Evolutionary conservation across 2,888 invertebrate species (phyloP).

Genomic region (Eupeodes latifasciatus): DNA sequence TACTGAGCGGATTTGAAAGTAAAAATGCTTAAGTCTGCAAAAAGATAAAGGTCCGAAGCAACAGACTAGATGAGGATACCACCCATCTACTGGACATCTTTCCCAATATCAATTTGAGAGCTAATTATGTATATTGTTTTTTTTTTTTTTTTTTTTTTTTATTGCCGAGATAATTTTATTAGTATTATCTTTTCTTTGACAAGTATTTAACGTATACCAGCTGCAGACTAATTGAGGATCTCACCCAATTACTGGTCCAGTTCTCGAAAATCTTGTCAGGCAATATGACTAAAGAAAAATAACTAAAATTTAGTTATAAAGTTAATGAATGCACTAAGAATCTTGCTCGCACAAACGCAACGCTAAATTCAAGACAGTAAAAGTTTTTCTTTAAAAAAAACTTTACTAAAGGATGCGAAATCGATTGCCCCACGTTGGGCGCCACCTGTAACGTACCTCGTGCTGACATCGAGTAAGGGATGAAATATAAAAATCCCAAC

Average conservation of each 20-base stretch:
- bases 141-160: too few relatives aligned
- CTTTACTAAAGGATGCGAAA: too few relatives aligned
- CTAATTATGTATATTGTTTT: too few relatives aligned
- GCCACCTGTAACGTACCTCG: too few relatives aligned
- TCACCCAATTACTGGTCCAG: constrained; percentile 6
- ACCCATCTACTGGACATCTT: constrained; percentile 4
- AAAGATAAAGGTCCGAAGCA: neutral
- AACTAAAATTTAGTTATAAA: neutral
- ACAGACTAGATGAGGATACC: neutral
- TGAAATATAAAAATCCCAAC: too few relatives aligned
- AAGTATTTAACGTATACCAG: constrained; percentile 6
- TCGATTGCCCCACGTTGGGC: too few relatives aligned
- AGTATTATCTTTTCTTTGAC: neutral
- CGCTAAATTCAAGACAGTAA: too few relatives aligned
- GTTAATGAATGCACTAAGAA: too few relatives aligned
- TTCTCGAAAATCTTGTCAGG: constrained; percentile 4
- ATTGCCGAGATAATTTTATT: neutral
- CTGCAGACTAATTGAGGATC: constrained; percentile 2
- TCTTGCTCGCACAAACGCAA: neutral
- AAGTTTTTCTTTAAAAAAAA: too few relatives aligned
- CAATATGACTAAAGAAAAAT: neutral
- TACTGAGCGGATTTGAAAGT: neutral
- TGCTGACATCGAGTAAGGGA: too few relatives aligned
- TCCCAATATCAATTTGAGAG: too few relatives aligned
- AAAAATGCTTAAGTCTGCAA: neutral